Base-by-base conservation (phyloP, 2,888 invertebrate genomes). In the Volucella bombylans region DNA sequence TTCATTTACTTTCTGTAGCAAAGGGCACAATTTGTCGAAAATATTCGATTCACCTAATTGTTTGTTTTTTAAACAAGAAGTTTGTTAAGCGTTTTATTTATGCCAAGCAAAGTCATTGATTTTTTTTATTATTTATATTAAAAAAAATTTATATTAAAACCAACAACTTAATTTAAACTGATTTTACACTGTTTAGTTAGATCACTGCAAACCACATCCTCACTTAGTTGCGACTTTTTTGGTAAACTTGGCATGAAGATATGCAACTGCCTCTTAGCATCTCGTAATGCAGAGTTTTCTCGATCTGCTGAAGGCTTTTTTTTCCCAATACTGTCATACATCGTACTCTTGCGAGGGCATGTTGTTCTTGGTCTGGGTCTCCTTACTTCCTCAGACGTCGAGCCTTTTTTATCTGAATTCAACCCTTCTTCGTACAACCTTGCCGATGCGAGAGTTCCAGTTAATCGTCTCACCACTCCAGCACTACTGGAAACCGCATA, bases 231-330 rank as follows among this genome's bases (percentile, higher is more conserved):
- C 54, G 89, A 87, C 87, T 92, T 93, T 88, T 94, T 94, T 69
- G 94, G 93, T 86, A 94, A 91, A 89, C 94, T 92, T 0, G 95
- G 95, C 93, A 95, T 94, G 88, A 96, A 96, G 82, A 96, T 95
- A 89, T 96, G 96, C 43, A 96, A 92, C 89, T 96, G 95, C 86
- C 94, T 93, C 88, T 94, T 94, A 8, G 92, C 88, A 81, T 92
- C 89, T 38, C 90, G 90, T 14, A 89, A 62, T 1, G 49, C 49
- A 1, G 59, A 76, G 8, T 14, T 64, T n/a, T 77, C 68, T 2
- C 76, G 45, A 12, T 81, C 80, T 2, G 52, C 23, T 1, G 52
- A 9, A 4, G 23, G 0, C 9, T 65, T 76, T 38, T 82, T 78
- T 15, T 49, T 83, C 10, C 6, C 39, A 39, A 12, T 47, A 12